Evolutionary conservation across 1,140 invertebrate genomes (phyloP), one percentile per base, ranked within the genome.

Genomic region (Agrypnia vestita): DNA sequence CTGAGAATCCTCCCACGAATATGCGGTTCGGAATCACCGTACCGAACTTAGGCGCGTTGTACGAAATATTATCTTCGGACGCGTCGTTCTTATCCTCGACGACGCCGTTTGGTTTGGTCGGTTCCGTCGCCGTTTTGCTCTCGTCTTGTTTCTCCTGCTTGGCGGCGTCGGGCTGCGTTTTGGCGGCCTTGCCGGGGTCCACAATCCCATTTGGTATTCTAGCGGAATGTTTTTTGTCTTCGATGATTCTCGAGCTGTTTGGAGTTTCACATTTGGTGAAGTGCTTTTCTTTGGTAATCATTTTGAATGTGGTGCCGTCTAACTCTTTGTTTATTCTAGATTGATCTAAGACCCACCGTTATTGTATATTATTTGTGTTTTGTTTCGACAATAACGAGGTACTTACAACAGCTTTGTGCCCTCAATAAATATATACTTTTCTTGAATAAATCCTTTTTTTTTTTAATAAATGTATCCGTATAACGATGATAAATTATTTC

Each of bases 1-100:
- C 92, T 13, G 96, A 95, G 84, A 98, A 97, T n/a, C 97, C 96
- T 59, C 96, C 96, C 53, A 97, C 96, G 91, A 99, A 99, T 85
- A 98, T 96, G 85, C 97, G 92, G 89, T 97, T 98, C 79, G 97
- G 97, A 82, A 98, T 96, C 59, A 96, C 88, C 55, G 94, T 95
- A 71, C 94, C 94, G 84, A 92, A 94, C 87, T 94, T 94, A 13
- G 93, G 94, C 13, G 93, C 93, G 79, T 92, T 89, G 43, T 90
- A 87, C n/a, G 91, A 89, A 1, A 87, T 82, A 9, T 84, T 85
- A 47, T 89, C 89, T 35, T 90, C 88, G 0, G 85, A 86, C 15
- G 87, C 87, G 4, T 15, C 61, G 4, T 59, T 69, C 56, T 79
- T 79, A 17, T 76, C 62, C 17, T 80, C 69, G 6, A 46, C 19